Conservation (phyloP, 2,888 invertebrate species). For the Tenthredo livida region DNA sequence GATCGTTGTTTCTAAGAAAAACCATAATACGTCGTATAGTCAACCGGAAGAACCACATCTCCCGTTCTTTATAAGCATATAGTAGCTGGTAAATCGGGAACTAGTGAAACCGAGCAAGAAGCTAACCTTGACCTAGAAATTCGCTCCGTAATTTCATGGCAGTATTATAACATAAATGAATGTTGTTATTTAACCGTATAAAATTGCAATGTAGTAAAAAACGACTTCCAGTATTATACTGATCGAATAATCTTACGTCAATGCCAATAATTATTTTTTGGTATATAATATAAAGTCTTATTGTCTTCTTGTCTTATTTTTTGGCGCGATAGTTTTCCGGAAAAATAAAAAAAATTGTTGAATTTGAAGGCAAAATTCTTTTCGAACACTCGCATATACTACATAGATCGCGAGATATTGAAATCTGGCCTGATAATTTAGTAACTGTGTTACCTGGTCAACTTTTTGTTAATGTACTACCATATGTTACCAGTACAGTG, state of each 20-base stretch:
- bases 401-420: too few species aligned
- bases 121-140: conserved; percentile 26
- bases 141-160: not conserved
- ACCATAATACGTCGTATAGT: not conserved
- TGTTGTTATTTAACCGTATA: not conserved
- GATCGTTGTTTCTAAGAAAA: not conserved
- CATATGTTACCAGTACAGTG: not conserved
- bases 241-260: not conserved
- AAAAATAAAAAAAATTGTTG: not conserved
- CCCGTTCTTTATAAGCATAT: not conserved
- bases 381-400: not conserved
- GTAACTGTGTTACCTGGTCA: not conserved
- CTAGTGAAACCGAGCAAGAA: conserved; percentile 7
- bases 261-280: not conserved
- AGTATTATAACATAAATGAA: not conserved
- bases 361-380: not conserved
- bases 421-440: not conserved
- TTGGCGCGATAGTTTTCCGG: not conserved
- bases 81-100: not conserved
- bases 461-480: not conserved
- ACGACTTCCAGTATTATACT: not conserved
- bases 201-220: not conserved
- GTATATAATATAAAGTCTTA: not conserved
- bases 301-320: not conserved
- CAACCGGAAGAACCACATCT: conserved; percentile 2